These are phyloP conservation scores for Progne subis DNA, from an alignment of 2,113 vertebrate species.

Conservation along the genomic window DNA sequence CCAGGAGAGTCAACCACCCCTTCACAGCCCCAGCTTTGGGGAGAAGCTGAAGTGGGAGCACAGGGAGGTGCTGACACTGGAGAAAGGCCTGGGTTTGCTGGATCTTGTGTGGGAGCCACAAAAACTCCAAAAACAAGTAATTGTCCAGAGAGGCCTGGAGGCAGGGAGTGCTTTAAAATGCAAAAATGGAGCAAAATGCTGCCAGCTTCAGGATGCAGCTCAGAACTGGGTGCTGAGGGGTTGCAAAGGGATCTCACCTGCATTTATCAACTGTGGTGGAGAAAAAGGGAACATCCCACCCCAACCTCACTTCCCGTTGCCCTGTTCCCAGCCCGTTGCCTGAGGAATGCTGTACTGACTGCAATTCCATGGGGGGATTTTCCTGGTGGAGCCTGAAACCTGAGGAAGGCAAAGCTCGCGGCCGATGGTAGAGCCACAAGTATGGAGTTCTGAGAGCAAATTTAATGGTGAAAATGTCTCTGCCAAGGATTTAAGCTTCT, in stretches of 20 bases:
- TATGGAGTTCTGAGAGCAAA: not conserved
- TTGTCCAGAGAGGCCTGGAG: not conserved
- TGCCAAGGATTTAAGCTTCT: not conserved
- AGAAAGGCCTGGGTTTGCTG: not conserved
- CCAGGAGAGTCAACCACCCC: not conserved
- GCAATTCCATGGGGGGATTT: not conserved
- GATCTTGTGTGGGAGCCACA: not conserved
- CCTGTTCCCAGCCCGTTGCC: not conserved
- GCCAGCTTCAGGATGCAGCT: not conserved
- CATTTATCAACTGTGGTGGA: not conserved
- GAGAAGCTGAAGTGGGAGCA: not conserved
- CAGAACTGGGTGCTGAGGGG: not conserved
- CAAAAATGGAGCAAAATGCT: not conserved
- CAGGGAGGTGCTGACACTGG: not conserved
- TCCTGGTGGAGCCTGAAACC: not conserved
- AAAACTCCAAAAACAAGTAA: not conserved
- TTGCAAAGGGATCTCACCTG: not conserved
- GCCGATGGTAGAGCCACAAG: too few relatives aligned
- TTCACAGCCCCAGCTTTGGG: not conserved
- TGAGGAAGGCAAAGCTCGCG: too few relatives aligned
- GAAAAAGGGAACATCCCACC: not conserved
- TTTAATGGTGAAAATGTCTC: not conserved
- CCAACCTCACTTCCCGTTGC: not conserved
- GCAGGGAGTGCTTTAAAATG: not conserved
- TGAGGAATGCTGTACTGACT: not conserved